phyloP scores from a whole-genome alignment of 2,888 invertebrate genomes.

The Pristionchus arcanus region DNA sequence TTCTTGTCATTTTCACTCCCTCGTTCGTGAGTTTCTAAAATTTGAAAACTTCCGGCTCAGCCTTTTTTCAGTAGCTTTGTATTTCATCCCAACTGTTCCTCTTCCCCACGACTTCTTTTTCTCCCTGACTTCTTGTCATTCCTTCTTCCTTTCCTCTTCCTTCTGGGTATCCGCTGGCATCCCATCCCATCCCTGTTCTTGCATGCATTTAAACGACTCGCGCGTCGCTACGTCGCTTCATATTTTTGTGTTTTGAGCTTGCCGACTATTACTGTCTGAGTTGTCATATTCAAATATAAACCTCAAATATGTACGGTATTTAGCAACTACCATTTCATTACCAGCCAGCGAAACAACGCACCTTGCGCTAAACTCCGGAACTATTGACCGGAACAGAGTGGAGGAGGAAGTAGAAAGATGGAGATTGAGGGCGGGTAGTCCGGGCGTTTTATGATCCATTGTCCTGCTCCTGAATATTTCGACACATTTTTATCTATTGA shows the following conservation, averaged over 20 bases:
- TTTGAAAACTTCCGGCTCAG: not conserved
- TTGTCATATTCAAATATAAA: too few relatives aligned
- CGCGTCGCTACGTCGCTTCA: not conserved
- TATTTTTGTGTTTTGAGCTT: not conserved
- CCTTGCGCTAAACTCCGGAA: not conserved
- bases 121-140: not conserved
- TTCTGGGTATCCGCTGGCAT: slow-evolving; percentile 15
- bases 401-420: not conserved
- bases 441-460: slow-evolving; percentile 4
- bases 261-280: too few relatives aligned
- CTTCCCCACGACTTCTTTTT: not conserved
- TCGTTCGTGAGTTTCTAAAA: not conserved
- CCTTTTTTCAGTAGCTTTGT: not conserved
- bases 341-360: too few relatives aligned
- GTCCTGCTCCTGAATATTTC: not conserved
- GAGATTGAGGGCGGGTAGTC: not conserved
- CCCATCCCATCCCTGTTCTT: not conserved
- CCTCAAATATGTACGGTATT: too few relatives aligned
- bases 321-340: too few relatives aligned
- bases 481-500: not conserved
- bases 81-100: not conserved
- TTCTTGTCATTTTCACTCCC: too few relatives aligned
- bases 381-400: slow-evolving; percentile 4
- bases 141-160: not conserved
- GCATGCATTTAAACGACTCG: slow-evolving; percentile 31